Percentiles rank a stretch among this genome's conserved stretches.
Evolutionary conservation across 2,797 vertebrate genomes (phyloP).

Genomic region (Falco peregrinus): DNA sequence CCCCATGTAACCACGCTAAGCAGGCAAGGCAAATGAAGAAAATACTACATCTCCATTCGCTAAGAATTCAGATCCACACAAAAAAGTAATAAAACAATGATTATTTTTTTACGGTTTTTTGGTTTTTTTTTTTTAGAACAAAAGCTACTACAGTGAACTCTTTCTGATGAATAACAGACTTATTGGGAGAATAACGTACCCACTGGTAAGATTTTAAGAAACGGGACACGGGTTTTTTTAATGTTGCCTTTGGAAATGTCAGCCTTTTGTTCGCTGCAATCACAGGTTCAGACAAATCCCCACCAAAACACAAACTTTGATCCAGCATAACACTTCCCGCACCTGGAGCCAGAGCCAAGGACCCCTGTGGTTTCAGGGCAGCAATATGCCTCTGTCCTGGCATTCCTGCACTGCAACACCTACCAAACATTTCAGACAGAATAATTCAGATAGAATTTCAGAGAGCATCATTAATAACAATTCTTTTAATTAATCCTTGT

Average conservation of each 20-base stretch:
- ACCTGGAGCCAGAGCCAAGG: background rate
- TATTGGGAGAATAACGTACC: background rate
- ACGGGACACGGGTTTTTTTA: background rate
- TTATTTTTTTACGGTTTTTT: background rate
- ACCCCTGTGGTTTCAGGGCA: background rate
- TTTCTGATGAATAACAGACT: background rate
- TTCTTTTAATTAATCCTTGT: background rate
- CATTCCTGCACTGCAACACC: background rate
- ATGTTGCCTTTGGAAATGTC: background rate
- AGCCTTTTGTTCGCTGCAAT: background rate
- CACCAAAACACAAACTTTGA: background rate
- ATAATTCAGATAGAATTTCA: background rate
- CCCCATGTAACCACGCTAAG: background rate
- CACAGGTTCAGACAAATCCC: background rate
- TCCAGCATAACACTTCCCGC: background rate
- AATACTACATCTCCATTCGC: background rate
- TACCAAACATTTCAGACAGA: background rate
- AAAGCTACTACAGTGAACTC: background rate
- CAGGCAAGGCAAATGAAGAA: background rate
- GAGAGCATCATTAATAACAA: background rate
- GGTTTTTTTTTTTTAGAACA: background rate
- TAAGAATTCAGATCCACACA: background rate
- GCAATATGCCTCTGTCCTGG: background rate
- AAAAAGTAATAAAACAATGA: background rate
- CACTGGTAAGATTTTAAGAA: background rate